phyloP scores from a whole-genome alignment of 1,140 invertebrate species.

The Drosophila carrolli region DNA sequence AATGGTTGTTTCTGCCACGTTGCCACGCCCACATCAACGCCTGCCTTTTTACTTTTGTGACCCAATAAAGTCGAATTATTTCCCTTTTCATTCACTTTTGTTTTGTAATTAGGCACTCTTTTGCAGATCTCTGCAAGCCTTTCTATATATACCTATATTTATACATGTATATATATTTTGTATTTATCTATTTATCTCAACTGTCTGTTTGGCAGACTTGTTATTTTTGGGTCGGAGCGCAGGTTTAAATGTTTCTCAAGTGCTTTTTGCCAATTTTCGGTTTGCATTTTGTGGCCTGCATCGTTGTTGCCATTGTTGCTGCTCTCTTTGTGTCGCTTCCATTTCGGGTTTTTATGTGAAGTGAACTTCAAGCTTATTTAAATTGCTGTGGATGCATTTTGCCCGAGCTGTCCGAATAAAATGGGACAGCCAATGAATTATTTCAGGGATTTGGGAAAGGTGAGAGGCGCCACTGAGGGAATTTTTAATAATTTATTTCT shows the following conservation, averaged over 20 bases:
- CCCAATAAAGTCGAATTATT: slow-evolving; percentile 44
- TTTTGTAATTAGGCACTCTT: slow-evolving; percentile 53
- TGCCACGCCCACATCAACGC: slow-evolving; percentile 31
- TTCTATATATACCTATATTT: neutral
- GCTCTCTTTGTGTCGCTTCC: slow-evolving; percentile 28
- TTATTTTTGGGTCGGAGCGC: neutral
- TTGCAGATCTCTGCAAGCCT: neutral
- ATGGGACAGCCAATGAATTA: slow-evolving; percentile 20
- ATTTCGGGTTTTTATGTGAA: slow-evolving; percentile 24
- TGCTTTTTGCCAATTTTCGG: slow-evolving; percentile 47
- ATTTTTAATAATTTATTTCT: slow-evolving; percentile 32
- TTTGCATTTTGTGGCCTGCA: slow-evolving; percentile 40
- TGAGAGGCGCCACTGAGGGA: slow-evolving; percentile 9
- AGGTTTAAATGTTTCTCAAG: slow-evolving; percentile 51
- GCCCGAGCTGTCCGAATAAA: neutral
- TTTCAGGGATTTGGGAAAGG: slow-evolving; percentile 3
- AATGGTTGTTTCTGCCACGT: slow-evolving; percentile 59
- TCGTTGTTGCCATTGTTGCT: slow-evolving; percentile 22
- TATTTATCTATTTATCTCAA: slow-evolving; percentile 4
- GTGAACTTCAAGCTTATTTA: slow-evolving; percentile 23
- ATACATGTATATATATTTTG: neutral
- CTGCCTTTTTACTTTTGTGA: slow-evolving; percentile 56
- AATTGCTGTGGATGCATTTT: slow-evolving; percentile 33
- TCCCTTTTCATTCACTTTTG: slow-evolving; percentile 22
- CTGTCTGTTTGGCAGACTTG: neutral